These are phyloP conservation scores for Diabrotica virgifera DNA, from an alignment of 1,140 invertebrate species.

Conservation along the genomic window DNA sequence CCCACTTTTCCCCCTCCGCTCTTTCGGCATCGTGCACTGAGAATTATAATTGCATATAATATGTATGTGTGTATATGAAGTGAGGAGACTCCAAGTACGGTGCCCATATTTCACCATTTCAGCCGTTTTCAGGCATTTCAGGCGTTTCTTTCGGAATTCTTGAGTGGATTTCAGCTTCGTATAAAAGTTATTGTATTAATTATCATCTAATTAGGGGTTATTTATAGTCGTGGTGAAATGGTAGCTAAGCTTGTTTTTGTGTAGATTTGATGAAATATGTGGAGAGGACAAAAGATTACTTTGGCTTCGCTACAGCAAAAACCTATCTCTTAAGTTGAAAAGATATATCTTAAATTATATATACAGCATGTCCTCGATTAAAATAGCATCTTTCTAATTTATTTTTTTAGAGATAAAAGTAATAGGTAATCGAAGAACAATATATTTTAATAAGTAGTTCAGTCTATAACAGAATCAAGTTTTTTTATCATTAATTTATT, in stretches of 20 bases:
- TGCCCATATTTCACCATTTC: conserved; percentile 31
- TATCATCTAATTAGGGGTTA: conserved; percentile 31
- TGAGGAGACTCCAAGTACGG: conserved; percentile 19
- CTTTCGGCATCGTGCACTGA: conserved; percentile 31
- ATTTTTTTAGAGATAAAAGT: too few relatives aligned
- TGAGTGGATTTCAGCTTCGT: conserved; percentile 6
- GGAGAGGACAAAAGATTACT: not conserved
- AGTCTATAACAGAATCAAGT: too few relatives aligned
- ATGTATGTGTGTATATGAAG: conserved; percentile 39
- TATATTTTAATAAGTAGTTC: too few relatives aligned
- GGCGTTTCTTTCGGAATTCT: conserved; percentile 13
- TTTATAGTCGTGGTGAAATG: conserved; percentile 28
- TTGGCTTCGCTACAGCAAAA: not conserved
- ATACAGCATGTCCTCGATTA: too few relatives aligned
- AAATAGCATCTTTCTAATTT: too few relatives aligned
- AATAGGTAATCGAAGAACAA: too few relatives aligned
- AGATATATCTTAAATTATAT: not conserved
- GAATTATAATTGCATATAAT: conserved; percentile 49
- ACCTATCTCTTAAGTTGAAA: not conserved
- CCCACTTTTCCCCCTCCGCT: conserved; percentile 40
- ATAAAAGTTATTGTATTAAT: conserved; percentile 32
- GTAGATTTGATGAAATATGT: conserved; percentile 19
- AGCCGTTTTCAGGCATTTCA: conserved; percentile 12
- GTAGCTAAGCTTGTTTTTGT: conserved; percentile 23
- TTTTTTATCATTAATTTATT: too few relatives aligned